These are phyloP conservation scores for Rhizoglyphus robini DNA, from an alignment of 1,140 invertebrate genomes.

Conservation along the genomic window DNA sequence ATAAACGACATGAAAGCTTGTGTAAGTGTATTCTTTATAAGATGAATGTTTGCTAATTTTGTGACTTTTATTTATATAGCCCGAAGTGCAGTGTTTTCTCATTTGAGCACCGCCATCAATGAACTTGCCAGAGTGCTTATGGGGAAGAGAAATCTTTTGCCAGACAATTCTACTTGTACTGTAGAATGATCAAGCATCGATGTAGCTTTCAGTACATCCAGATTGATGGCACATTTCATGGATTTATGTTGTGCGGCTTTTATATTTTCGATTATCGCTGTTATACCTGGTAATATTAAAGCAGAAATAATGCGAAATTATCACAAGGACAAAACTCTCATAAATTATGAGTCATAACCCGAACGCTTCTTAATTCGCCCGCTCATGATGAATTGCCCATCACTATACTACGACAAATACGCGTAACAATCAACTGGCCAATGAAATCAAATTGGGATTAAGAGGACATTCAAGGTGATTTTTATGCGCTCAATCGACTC, in stretches of 20 bases:
- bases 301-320: too few relatives aligned
- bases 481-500: too few relatives aligned
- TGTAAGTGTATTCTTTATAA: constrained; percentile 52
- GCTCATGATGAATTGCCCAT: too few relatives aligned
- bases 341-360: too few relatives aligned
- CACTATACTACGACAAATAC: too few relatives aligned
- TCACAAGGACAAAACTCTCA: too few relatives aligned
- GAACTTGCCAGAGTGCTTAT: constrained; percentile 75
- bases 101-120: constrained; percentile 70
- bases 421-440: too few relatives aligned
- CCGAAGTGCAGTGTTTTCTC: constrained; percentile 59
- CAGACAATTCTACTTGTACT: constrained; percentile 39
- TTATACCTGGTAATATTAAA: too few relatives aligned
- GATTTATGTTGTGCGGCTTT: constrained; percentile 55
- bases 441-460: too few relatives aligned
- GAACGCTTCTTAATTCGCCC: too few relatives aligned
- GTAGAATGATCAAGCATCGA: constrained; percentile 52
- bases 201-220: constrained; percentile 57
- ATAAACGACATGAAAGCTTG: constrained; percentile 77
- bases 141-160: constrained; percentile 53
- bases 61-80: constrained; percentile 34
- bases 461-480: too few relatives aligned
- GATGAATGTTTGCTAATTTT: background rate
- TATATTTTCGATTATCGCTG: constrained; percentile 47
- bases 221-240: constrained; percentile 67